Conservation (phyloP, 2,113 vertebrate genomes). For the Corythoichthys haematopterus region DNA sequence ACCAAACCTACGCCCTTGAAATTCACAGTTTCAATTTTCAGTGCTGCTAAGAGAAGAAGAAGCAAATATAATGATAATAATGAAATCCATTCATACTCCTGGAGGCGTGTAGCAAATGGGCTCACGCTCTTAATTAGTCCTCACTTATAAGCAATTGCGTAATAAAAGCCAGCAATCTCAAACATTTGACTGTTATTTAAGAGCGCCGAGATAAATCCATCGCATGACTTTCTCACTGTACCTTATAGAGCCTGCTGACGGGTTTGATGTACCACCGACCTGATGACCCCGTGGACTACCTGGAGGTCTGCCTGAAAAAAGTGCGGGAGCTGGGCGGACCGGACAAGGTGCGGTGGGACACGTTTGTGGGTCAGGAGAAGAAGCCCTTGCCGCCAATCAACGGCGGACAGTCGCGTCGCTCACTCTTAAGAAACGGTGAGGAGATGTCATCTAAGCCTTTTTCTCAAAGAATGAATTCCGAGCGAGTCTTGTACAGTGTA, state of each 20-base stretch:
- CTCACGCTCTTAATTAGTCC: constrained; percentile 37
- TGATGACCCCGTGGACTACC: constrained; percentile 92
- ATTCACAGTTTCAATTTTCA: neutral
- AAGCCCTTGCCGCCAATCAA: constrained; percentile 91
- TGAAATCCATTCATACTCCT: constrained; percentile 10
- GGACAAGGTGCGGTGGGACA: constrained; percentile 95
- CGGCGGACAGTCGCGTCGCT: constrained; percentile 86
- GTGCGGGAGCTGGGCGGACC: constrained; percentile 88
- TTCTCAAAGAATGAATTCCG: too few relatives aligned
- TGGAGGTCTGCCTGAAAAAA: constrained; percentile 91
- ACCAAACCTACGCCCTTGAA: too few relatives aligned
- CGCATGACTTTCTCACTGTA: too few relatives aligned
- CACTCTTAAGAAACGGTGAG: constrained; percentile 94
- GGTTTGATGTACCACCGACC: constrained; percentile 95
- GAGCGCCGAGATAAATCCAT: neutral
- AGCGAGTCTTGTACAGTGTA: too few relatives aligned
- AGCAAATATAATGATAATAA: constrained; percentile 4
- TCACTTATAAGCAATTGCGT: neutral
- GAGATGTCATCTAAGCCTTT: too few relatives aligned
- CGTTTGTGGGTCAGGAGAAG: constrained; percentile 95
- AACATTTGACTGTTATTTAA: neutral
- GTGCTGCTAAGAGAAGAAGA: neutral
- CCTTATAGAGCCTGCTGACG: constrained; percentile 90
- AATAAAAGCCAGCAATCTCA: constrained; percentile 7
- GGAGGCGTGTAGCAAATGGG: constrained; percentile 14